These are phyloP conservation scores for Felis chaus DNA, from an alignment of 2,113 vertebrate genomes.

Conservation along the genomic window DNA sequence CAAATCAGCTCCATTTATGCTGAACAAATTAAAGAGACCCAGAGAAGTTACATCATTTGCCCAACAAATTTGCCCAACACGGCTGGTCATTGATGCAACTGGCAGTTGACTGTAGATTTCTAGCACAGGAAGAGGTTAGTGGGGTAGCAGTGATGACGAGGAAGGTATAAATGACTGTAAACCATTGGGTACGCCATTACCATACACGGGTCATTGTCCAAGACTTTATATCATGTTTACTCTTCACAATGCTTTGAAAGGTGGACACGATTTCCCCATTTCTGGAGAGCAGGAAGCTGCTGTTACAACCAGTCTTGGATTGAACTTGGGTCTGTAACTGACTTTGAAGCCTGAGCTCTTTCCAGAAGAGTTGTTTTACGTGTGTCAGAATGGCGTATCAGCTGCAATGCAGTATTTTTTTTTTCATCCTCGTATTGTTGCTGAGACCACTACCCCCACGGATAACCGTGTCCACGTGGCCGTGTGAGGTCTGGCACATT, in stretches of 20 bases:
- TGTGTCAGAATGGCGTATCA: background rate
- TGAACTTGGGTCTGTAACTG: background rate
- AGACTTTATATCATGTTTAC: background rate
- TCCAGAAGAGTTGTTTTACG: too few species aligned
- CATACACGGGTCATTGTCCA: rapidly evolving
- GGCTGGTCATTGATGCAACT: background rate
- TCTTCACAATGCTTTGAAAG: background rate
- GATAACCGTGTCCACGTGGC: background rate
- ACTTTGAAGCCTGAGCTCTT: background rate
- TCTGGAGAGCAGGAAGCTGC: background rate
- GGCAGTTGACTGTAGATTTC: background rate
- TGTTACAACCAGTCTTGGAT: rapidly evolving
- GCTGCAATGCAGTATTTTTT: rapidly evolving
- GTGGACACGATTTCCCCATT: too few species aligned
- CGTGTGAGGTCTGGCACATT: rapidly evolving
- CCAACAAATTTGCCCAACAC: too few species aligned
- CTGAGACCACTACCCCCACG: background rate
- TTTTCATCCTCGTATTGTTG: background rate
- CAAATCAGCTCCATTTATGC: background rate
- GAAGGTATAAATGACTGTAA: rapidly evolving
- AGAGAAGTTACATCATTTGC: background rate
- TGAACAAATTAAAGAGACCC: background rate
- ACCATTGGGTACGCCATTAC: rapidly evolving
- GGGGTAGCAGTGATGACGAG: too few species aligned
- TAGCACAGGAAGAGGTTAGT: background rate